Base-by-base conservation (phyloP, 2,797 vertebrate genomes). In the Falco biarmicus region DNA sequence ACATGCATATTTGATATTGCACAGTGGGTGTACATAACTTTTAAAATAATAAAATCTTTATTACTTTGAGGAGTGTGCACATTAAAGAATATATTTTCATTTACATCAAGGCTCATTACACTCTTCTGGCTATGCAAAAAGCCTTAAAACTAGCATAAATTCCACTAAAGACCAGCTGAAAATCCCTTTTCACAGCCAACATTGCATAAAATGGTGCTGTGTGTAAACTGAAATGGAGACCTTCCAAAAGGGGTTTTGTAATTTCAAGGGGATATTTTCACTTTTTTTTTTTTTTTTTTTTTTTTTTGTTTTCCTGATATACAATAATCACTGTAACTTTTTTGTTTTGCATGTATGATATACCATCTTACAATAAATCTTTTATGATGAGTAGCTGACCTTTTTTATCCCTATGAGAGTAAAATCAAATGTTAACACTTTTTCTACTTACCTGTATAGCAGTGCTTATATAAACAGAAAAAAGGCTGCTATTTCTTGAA, bases 1-100 rank as follows among this genome's bases (percentile, higher is more conserved):
- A 89, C 90, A 95, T 84, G 76, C 89, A 28, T 84, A 81, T 94
- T 97, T 96, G 92, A 89, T 96, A 97, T 84, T 96, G 75, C 91
- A 94, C 94, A 93, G 93, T 95, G 96, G 95, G 93, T 89, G 93
- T 69, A 89, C 81, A 60, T 91, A 96, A 81, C 84, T 92, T 92
- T 73, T 63, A 87, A 96, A 94, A 96, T 94, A 93, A 48, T 97
- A 96, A 95, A 97, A 91, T 84, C 61, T 95, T 97, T 97, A 96
- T 97, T 95, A 59, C 92, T 92, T 91, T 81, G 84, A 89, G 69
- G 93, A 91, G 79, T 34, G 81, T 73, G 61, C 87, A 96, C 92
- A 86, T 96, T 96, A 95, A 95, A 92, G 78, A 90, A 78, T 92
- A 96, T 92, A 91, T 94, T 96, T 97, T 86, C 61, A 47, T 94